Conservation (phyloP, 2,113 vertebrate genomes). For the Nibea albiflora region DNA sequence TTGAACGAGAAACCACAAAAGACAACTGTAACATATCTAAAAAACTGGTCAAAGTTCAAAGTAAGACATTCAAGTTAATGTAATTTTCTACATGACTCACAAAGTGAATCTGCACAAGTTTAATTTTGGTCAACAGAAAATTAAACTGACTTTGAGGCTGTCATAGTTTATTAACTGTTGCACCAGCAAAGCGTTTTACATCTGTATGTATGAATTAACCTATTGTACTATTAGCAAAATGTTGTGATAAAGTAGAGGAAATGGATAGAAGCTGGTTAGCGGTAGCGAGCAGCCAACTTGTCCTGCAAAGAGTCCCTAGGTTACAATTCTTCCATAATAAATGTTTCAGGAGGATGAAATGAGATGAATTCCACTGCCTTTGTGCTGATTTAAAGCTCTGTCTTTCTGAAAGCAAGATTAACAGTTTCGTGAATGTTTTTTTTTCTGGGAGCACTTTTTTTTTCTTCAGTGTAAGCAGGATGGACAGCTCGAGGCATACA, state of each 20-base stretch:
- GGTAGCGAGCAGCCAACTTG: not conserved
- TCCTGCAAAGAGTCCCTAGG: not conserved
- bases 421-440: not conserved
- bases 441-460: not conserved
- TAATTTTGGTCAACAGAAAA: not conserved
- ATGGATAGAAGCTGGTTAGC: not conserved
- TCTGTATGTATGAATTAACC: not conserved
- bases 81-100: too few species aligned
- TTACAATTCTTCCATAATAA: not conserved
- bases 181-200: not conserved
- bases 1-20: not conserved
- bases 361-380: not conserved
- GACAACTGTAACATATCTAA: too few species aligned
- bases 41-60: too few species aligned
- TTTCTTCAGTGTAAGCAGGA: not conserved
- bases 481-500: constrained; percentile 28
- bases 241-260: not conserved
- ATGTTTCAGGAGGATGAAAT: not conserved
- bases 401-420: not conserved
- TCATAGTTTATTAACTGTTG: too few species aligned
- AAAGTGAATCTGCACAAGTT: not conserved
- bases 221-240: not conserved
- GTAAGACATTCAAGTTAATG: too few species aligned
- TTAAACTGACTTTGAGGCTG: too few species aligned
- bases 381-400: not conserved